Conservation (phyloP, 92 coral and sea anemone genomes). For the Epizoanthus stellaris region DNA sequence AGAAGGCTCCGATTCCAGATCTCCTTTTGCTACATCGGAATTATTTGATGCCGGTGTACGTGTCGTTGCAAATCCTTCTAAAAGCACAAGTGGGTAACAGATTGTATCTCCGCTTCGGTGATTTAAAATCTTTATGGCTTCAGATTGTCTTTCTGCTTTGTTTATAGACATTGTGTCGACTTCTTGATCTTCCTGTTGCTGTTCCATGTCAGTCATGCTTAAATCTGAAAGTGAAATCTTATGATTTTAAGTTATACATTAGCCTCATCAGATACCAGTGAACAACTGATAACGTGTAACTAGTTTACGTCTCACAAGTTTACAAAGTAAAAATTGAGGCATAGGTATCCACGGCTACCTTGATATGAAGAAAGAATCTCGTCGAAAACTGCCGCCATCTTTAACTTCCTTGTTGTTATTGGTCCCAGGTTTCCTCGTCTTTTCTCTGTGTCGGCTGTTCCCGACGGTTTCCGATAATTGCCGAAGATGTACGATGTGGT, state of each 20-base stretch:
- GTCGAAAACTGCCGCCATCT: slow-evolving; percentile 26
- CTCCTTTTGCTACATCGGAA: neutral
- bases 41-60: neutral
- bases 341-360: slow-evolving; percentile 23
- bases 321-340: neutral
- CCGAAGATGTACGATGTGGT: slow-evolving; percentile 13
- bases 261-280: neutral
- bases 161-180: neutral
- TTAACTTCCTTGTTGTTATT: neutral
- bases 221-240: neutral
- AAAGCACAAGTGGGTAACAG: slow-evolving; percentile 75
- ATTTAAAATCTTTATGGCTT: slow-evolving; percentile 52
- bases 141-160: neutral
- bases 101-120: slow-evolving; percentile 69
- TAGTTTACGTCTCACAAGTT: neutral
- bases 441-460: neutral
- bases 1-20: neutral
- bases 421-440: slow-evolving; percentile 20
- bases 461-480: slow-evolving; percentile 20
- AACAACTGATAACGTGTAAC: slow-evolving; percentile 6
- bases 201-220: neutral
- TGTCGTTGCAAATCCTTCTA: slow-evolving; percentile 64
- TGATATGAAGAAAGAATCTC: neutral
- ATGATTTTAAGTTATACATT: no score
- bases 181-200: neutral